Conservation (phyloP, 1,140 invertebrate species). For the Scylla paramamosain region DNA sequence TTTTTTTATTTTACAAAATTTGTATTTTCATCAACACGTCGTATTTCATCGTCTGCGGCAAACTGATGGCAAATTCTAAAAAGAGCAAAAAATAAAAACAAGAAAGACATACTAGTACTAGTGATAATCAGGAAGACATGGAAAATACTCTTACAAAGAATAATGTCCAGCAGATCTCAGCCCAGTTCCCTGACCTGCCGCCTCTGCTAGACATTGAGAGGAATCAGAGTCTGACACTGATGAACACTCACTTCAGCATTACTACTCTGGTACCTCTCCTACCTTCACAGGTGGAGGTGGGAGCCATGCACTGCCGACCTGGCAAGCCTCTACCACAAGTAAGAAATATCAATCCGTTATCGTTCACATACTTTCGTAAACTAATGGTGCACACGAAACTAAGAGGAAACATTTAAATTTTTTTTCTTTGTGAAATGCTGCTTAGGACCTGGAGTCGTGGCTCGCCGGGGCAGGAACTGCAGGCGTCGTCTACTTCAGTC, state of each 20-base stretch:
- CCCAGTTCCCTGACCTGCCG: conserved; percentile 48
- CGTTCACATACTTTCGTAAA: neutral
- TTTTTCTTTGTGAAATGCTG: neutral
- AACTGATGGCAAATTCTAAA: neutral
- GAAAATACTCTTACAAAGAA: no score
- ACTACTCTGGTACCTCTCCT: conserved; percentile 21
- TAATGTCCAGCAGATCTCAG: conserved; percentile 10
- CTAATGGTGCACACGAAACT: neutral
- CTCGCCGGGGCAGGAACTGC: conserved; percentile 54
- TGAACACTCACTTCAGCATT: conserved; percentile 60
- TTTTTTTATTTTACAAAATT: neutral
- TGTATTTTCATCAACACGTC: neutral
- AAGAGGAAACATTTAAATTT: no score
- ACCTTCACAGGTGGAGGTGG: conserved; percentile 63
- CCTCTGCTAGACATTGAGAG: conserved; percentile 58
- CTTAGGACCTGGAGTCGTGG: conserved; percentile 60
- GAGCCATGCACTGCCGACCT: conserved; percentile 62
- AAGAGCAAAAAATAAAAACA: neutral
- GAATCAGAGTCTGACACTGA: conserved; percentile 57
- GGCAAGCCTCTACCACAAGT: conserved; percentile 49
- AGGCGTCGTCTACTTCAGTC: conserved; percentile 62
- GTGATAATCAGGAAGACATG: no score
- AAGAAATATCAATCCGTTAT: neutral
- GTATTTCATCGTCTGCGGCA: neutral
- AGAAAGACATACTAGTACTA: no score